Base-by-base conservation (phyloP, 2,113 vertebrate genomes). In the Eclectus roratus region DNA sequence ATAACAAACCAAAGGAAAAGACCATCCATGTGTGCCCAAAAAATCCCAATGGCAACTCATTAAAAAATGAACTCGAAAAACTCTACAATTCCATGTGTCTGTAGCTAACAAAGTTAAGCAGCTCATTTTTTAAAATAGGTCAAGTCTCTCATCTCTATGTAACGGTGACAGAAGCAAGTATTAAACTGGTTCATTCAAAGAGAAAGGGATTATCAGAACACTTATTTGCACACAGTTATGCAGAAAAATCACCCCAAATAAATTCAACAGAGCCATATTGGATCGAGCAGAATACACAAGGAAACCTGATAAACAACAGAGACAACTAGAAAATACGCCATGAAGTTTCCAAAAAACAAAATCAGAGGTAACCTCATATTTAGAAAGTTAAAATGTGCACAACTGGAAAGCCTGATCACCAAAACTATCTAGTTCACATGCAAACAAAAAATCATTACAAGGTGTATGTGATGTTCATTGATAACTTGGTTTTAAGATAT, bases 111-210 rank as follows among this genome's bases (percentile, higher is more conserved):
- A 80, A 66, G 66, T 41, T 33, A 65, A 88, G 85, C 73, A 52
- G 49, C 60, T 94, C 8, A 25, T 85, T 92, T 85, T 63, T 9
- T 20, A 84, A 94, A 96, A 90, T 84, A 96, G 85, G 93, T 91
- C 86, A 93, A 66, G 65, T 60, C 56, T 91, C 64, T 93, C 80
- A 61, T 89, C 70, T 87, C 60, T 80, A 41, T 39, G 47, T 69
- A 83, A 63, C 77, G 88, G 84, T 58, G 88, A 86, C 80, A 87
- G 82, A 94, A 93, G 15, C 23, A 85, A 39, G 77, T 44, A 91
- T 73, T 94, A 93, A 95, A 91, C 31, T 21, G 63, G 64, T 29
- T 80, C 41, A 70, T 77, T 95, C 69, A 81, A 87, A 92, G 91
- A 78, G 72, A 95, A 92, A 78, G 56, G 56, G 73, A 94, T 95